Base-by-base conservation (phyloP, 2,888 invertebrate genomes). In the Rotaria sp. region DNA sequence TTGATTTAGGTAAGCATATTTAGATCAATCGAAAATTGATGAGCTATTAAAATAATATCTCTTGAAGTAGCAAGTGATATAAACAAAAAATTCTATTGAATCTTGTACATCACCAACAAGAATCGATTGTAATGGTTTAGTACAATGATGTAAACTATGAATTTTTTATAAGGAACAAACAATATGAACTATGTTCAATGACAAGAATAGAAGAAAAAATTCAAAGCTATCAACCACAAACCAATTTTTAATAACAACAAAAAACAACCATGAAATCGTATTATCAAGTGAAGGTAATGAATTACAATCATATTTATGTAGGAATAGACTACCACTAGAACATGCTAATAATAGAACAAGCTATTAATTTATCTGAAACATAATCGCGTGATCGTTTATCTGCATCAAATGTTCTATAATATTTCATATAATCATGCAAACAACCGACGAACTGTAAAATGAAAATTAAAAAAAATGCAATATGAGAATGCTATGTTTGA, bases 31-130 rank as follows among this genome's bases (percentile, higher is more conserved):
- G n/a, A 57, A 57, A 57, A 57, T n/a, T 57, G n/a, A 57, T 57
- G 57, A n/a, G n/a, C n/a, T 57, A n/a, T 57, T 57, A 57, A 57
- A 3, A n/a, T 26, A 2, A 57, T 1, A 57, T n/a, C n/a, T 8
- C 26, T 10, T 57, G 57, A 57, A 57, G 57, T 10, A 57, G 57
- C 57, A n/a, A 57, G 24, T 57, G 57, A n/a, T n/a, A 57, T n/a
- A 26, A 57, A 10, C n/a, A 57, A 57, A 57, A 8, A 57, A n/a
- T 57, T 57, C 57, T n/a, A 57, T 57, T 57, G n/a, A 57, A 24
- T 57, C 57, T 57, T 57, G 57, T n/a, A 57, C n/a, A 57, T 57
- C 57, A 57, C 57, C 57, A 57, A n/a, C 57, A n/a, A 57, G 57
- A 57, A 57, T 57, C 5, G 57, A 57, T 57, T 57, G 57, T n/a